These are phyloP conservation scores for Nymphalis urticae DNA, from an alignment of 2,888 invertebrate genomes.

Conservation along the genomic window DNA sequence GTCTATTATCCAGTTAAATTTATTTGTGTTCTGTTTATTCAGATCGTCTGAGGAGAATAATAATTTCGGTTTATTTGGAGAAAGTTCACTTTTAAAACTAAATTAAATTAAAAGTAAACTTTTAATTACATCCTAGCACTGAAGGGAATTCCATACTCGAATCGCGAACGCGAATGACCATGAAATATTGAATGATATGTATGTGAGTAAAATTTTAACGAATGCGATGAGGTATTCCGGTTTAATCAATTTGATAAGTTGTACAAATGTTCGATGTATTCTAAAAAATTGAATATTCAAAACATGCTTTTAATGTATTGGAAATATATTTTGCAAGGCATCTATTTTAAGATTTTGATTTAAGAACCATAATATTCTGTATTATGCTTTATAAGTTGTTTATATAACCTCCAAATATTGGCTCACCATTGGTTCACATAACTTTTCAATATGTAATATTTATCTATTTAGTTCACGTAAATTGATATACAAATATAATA, in stretches of 20 bases:
- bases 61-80: background rate
- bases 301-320: background rate
- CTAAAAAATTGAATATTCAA: background rate
- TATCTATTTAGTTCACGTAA: too few relatives aligned
- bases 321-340: background rate
- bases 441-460: too few relatives aligned
- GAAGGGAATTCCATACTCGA: background rate
- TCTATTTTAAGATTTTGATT: background rate
- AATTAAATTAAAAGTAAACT: too few relatives aligned
- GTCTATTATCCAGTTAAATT: constrained; percentile 2
- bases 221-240: constrained; percentile 2
- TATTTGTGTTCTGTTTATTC: background rate
- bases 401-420: too few relatives aligned
- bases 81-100: background rate
- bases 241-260: constrained; percentile 4
- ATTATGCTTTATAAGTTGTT: too few relatives aligned
- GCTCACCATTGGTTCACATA: too few relatives aligned
- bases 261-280: background rate
- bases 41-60: background rate
- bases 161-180: background rate
- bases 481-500: too few relatives aligned
- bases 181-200: background rate
- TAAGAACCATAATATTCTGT: background rate
- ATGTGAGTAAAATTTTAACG: constrained; percentile 5
- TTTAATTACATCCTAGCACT: background rate